Evolutionary conservation across 2,888 invertebrate genomes (phyloP).

Genomic region (Eretmocerus hayati): DNA sequence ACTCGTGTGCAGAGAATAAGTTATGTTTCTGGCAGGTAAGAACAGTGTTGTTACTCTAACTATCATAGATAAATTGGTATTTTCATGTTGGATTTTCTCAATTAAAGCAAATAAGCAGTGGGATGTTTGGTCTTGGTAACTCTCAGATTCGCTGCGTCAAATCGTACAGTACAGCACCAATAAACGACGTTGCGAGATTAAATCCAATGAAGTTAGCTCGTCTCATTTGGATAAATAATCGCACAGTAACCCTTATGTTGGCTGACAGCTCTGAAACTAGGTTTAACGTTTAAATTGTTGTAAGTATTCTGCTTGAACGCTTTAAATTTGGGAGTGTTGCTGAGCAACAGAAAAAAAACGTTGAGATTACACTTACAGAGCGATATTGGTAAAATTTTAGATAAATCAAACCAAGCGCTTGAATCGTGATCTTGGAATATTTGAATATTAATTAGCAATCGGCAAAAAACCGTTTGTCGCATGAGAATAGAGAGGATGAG

Average conservation of each 20-base stretch:
- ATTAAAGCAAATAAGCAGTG: conserved; percentile 59
- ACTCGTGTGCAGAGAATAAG: conserved; percentile 88
- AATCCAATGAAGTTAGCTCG: conserved; percentile 87
- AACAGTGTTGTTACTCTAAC: conserved; percentile 3
- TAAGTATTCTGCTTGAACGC: too few species aligned
- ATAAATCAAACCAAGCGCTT: too few species aligned
- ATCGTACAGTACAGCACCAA: conserved; percentile 87
- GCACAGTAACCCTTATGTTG: conserved; percentile 87
- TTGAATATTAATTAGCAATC: too few species aligned
- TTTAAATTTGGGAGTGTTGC: background rate
- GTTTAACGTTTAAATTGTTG: conserved; percentile 61
- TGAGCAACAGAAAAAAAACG: background rate
- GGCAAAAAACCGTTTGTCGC: conserved; percentile 1
- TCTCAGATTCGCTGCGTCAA: conserved; percentile 95
- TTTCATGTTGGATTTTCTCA: conserved; percentile 5
- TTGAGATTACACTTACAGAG: conserved; percentile 17
- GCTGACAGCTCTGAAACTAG: conserved; percentile 92
- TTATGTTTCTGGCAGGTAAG: conserved; percentile 98
- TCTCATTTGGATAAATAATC: conserved; percentile 91
- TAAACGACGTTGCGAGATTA: conserved; percentile 77
- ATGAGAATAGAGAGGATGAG: conserved; percentile 13
- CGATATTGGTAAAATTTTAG: too few species aligned
- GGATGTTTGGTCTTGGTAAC: conserved; percentile 95
- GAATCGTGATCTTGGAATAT: too few species aligned
- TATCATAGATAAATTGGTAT: background rate